Conservation (phyloP, 2,113 vertebrate species). For the Hipposideros armiger region DNA sequence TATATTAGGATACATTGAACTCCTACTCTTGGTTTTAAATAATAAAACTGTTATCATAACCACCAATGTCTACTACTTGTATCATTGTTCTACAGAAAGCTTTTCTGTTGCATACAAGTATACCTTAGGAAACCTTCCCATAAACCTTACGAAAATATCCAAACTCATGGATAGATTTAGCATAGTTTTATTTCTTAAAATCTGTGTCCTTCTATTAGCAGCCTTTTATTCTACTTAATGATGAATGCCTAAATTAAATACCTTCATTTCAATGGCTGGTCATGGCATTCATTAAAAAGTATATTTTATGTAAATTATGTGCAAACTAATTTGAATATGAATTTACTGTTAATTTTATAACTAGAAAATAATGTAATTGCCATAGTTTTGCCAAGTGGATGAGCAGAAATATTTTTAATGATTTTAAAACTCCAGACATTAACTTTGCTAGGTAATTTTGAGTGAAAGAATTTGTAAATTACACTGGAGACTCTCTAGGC, state of each 20-base stretch:
- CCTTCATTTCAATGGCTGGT: slow-evolving; percentile 56
- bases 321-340: slow-evolving; percentile 60
- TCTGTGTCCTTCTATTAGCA: slow-evolving; percentile 34
- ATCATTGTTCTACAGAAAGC: slow-evolving; percentile 7
- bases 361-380: slow-evolving; percentile 17
- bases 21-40: background rate
- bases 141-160: background rate
- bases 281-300: background rate
- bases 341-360: slow-evolving; percentile 20
- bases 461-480: background rate
- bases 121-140: background rate
- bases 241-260: slow-evolving; percentile 66
- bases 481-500: background rate
- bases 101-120: background rate
- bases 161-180: slow-evolving; percentile 65
- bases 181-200: slow-evolving; percentile 70
- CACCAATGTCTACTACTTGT: background rate
- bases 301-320: slow-evolving; percentile 38
- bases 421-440: background rate
- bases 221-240: slow-evolving; percentile 66
- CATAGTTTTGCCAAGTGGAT: background rate
- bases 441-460: background rate
- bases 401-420: background rate
- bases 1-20: background rate
- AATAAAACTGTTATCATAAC: slow-evolving; percentile 9